Evolutionary conservation across 2,113 vertebrate genomes (phyloP).

Genomic region (Grus americana): DNA sequence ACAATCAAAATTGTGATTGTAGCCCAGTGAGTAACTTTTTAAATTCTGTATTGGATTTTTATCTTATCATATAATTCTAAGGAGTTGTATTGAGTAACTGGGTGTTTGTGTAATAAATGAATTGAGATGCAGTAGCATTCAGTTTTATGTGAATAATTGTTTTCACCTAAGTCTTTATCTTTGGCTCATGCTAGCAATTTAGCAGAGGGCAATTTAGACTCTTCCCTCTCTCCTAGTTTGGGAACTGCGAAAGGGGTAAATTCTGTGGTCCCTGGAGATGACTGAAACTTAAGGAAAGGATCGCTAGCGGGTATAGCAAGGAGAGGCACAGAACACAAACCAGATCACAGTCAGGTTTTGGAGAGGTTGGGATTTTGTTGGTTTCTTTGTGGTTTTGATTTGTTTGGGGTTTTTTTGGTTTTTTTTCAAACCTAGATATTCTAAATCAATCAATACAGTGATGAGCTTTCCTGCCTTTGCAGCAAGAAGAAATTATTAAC

Average conservation of each 20-base stretch:
- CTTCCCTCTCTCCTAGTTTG: not conserved
- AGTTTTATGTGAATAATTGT: not conserved
- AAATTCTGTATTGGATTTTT: not conserved
- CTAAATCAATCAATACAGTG: not conserved
- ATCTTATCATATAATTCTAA: not conserved
- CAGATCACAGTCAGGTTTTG: not conserved
- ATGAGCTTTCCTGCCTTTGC: not conserved
- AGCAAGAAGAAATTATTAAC: not conserved
- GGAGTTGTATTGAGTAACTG: not conserved
- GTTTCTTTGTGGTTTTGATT: not conserved
- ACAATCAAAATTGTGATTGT: slow-evolving; percentile 98
- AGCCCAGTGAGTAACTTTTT: slow-evolving; percentile 85
- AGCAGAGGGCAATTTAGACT: not conserved
- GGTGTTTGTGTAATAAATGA: not conserved
- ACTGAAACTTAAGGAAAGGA: not conserved
- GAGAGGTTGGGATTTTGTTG: not conserved
- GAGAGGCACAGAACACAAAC: not conserved
- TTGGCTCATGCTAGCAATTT: not conserved
- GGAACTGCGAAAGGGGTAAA: not conserved
- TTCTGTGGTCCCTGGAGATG: not conserved
- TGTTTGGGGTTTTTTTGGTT: no score
- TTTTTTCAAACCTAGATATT: not conserved
- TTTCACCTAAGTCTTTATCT: not conserved
- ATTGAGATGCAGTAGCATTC: not conserved
- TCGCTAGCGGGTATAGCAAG: not conserved